Evolutionary conservation across 2,888 invertebrate species (phyloP).

Genomic region (Pyrrhosoma nymphula): DNA sequence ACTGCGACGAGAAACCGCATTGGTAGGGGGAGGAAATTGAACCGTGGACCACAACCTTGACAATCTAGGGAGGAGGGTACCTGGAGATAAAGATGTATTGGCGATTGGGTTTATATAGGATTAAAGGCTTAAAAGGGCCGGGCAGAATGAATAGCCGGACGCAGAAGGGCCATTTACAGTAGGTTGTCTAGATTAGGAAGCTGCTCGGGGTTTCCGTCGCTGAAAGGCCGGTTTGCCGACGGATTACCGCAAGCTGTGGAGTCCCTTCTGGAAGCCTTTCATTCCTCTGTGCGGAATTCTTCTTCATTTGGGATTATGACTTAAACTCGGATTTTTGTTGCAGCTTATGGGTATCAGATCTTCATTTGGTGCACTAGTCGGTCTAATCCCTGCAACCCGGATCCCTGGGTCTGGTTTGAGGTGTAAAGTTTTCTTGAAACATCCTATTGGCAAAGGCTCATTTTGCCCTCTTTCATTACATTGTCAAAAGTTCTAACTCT

Average conservation of each 20-base stretch:
- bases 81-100: not conserved
- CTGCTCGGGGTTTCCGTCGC: not conserved
- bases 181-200: not conserved
- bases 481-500: too few species aligned
- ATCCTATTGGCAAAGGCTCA: too few species aligned
- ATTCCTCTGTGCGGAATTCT: not conserved
- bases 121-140: not conserved
- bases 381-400: not conserved
- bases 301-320: not conserved
- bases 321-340: not conserved
- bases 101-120: not conserved
- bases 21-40: not conserved
- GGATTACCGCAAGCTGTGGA: not conserved
- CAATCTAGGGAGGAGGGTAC: not conserved
- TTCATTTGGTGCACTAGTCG: not conserved
- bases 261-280: not conserved
- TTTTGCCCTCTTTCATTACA: too few species aligned
- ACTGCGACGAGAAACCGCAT: not conserved
- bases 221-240: not conserved
- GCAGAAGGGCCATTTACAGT: not conserved
- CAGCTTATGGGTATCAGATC: too few species aligned
- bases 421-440: too few species aligned
- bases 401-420: too few species aligned
- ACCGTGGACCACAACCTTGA: not conserved
- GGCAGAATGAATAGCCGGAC: not conserved